Conservation (phyloP, 1,140 invertebrate species). For the Linepithema humile region DNA sequence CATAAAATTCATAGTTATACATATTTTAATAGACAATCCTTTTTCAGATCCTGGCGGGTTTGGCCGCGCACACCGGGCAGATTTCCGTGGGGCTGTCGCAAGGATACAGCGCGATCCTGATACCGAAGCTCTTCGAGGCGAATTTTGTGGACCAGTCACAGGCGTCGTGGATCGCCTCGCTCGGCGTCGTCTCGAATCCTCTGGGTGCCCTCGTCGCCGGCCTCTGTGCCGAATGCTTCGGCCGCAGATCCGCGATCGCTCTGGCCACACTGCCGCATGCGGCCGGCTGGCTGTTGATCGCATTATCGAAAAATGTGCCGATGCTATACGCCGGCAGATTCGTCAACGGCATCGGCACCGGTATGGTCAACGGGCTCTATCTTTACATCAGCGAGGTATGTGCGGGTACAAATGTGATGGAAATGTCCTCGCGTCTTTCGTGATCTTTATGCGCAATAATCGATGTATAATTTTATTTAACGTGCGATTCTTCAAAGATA, state of each 20-base stretch:
- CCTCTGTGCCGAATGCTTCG: slow-evolving; percentile 88
- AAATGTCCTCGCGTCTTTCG: too few relatives aligned
- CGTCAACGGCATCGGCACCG: slow-evolving; percentile 89
- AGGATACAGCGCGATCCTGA: slow-evolving; percentile 89
- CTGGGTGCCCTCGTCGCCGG: slow-evolving; percentile 89
- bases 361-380: slow-evolving; percentile 84
- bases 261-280: slow-evolving; percentile 90
- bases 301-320: slow-evolving; percentile 86
- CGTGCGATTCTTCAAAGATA: too few relatives aligned
- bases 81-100: slow-evolving; percentile 91
- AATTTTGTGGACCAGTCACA: slow-evolving; percentile 85
- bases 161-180: slow-evolving; percentile 89
- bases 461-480: too few relatives aligned
- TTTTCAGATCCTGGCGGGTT: slow-evolving; percentile 87
- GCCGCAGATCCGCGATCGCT: slow-evolving; percentile 89
- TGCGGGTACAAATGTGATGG: neutral
- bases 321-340: slow-evolving; percentile 89
- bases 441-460: neutral
- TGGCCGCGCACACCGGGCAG: slow-evolving; percentile 89
- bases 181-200: slow-evolving; percentile 90
- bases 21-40: neutral
- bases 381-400: slow-evolving; percentile 81
- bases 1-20: too few relatives aligned
- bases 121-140: slow-evolving; percentile 87
- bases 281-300: slow-evolving; percentile 90